A percentile compares a stretch with the other conserved stretches of the same genome.
Evolutionary conservation across 2,888 invertebrate species (phyloP).

Genomic region (Acleris sparsana): DNA sequence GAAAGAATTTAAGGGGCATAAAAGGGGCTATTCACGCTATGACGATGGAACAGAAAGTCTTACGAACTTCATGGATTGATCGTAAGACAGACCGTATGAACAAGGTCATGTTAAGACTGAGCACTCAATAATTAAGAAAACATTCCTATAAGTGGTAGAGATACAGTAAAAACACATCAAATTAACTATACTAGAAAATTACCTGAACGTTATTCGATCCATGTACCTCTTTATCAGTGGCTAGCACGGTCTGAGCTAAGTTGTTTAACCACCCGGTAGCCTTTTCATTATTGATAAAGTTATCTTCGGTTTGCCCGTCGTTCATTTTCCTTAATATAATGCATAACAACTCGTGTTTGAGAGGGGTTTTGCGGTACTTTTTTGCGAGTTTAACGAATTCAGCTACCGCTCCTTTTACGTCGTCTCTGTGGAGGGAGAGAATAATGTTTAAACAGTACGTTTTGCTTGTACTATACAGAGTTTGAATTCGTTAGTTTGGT

Average conservation of each 20-base stretch:
- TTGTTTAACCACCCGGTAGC: slow-evolving; percentile 56
- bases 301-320: slow-evolving; percentile 64
- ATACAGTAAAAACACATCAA: too few species aligned
- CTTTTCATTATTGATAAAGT: slow-evolving; percentile 60
- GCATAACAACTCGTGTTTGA: slow-evolving; percentile 85
- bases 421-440: slow-evolving; percentile 55
- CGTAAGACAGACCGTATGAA: too few species aligned
- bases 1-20: slow-evolving; percentile 35
- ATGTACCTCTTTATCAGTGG: slow-evolving; percentile 63
- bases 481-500: too few species aligned
- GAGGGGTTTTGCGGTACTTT: slow-evolving; percentile 84
- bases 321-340: slow-evolving; percentile 59
- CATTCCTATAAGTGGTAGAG: too few species aligned
- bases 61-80: too few species aligned
- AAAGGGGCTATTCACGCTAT: too few species aligned
- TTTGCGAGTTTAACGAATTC: slow-evolving; percentile 77
- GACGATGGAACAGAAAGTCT: too few species aligned
- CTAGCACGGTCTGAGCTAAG: slow-evolving; percentile 59
- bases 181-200: not conserved
- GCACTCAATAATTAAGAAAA: too few species aligned
- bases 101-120: too few species aligned
- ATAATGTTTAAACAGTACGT: not conserved
- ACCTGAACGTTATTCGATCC: slow-evolving; percentile 72
- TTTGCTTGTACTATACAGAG: too few species aligned
- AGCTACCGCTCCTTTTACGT: slow-evolving; percentile 79